Base-by-base conservation (phyloP, 2,113 vertebrate genomes). In the Myiopsitta monachus region DNA sequence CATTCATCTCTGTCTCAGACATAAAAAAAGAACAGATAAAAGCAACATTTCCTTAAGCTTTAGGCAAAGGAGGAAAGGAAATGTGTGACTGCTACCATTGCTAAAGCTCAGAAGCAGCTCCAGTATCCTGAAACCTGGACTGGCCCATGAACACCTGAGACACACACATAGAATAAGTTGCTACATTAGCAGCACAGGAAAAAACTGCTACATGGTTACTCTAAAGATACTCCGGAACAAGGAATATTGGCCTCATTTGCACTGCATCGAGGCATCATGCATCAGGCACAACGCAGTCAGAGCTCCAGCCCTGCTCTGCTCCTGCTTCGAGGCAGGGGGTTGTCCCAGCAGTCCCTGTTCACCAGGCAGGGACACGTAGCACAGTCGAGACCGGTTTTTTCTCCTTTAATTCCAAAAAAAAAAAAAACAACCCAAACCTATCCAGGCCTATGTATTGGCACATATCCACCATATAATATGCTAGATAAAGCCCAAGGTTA, bases 161-260 rank as follows among this genome's bases (percentile, higher is more conserved):
- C 5, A 4, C 1, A n/a, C 0, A 67, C 15, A 33, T 0, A 14
- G 27, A 33, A 30, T 6, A 64, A 49, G 7, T 1, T 22, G 28
- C 22, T n/a, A 70, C 11, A 9, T 55, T 11, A 46, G 57, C 0
- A 4, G 77, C 39, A 38, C 19, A 47, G 39, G 9, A 62, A 17
- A 54, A 55, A 44, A 18, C 17, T 33, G 8, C 23, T 21, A 2
- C 9, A 27, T 14, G 7, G 24, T 55, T n/a, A 51, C 14, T 31
- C 11, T 7, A 62, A 54, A 51, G 9, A 11, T 0, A 55, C 36
- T 21, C 39, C 44, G 27, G 24, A 47, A 27, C 49, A 77, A 62
- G 24, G 18, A 62, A 31, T 9, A 38, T 4, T 14, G 36, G 31
- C 52, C 52, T 55, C 5, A 61, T 15, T 13, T 22, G 11, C 36